Conservation (phyloP, 2,113 vertebrate genomes). For the Gallinago undulata region DNA sequence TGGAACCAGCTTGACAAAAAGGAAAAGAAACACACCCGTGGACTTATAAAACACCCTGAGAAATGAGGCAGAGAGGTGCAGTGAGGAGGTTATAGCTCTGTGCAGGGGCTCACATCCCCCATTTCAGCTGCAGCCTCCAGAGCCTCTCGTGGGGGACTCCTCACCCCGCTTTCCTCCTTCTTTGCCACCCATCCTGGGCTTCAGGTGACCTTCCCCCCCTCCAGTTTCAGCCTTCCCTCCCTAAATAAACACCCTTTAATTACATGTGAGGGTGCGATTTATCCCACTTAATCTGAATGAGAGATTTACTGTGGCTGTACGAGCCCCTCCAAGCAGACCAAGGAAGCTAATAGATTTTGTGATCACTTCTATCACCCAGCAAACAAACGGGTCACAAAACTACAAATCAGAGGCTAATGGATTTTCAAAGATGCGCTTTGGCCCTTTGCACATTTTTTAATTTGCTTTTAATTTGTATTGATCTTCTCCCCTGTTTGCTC, state of each 20-base stretch:
- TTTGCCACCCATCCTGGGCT: neutral
- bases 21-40: neutral
- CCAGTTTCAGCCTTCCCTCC: neutral
- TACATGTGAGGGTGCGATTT: neutral
- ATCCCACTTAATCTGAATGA: neutral
- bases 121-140: neutral
- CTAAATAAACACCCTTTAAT: neutral
- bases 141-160: neutral
- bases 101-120: neutral
- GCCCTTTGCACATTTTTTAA: constrained; percentile 68
- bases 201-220: too few species aligned
- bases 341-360: constrained; percentile 11
- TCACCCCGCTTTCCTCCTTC: neutral
- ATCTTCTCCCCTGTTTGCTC: constrained; percentile 71
- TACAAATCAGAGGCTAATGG: constrained; percentile 60
- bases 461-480: constrained; percentile 91
- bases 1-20: neutral
- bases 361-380: constrained; percentile 11
- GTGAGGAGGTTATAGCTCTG: neutral
- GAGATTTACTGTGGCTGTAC: neutral
- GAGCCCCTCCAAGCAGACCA: neutral
- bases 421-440: constrained; percentile 67
- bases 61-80: neutral
- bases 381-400: constrained; percentile 46
- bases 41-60: rapidly evolving